Percentiles rank a stretch among this genome's conserved stretches.
phyloP scores from a whole-genome alignment of 2,888 invertebrate genomes.

The Pseudolycoriella hygida region DNA sequence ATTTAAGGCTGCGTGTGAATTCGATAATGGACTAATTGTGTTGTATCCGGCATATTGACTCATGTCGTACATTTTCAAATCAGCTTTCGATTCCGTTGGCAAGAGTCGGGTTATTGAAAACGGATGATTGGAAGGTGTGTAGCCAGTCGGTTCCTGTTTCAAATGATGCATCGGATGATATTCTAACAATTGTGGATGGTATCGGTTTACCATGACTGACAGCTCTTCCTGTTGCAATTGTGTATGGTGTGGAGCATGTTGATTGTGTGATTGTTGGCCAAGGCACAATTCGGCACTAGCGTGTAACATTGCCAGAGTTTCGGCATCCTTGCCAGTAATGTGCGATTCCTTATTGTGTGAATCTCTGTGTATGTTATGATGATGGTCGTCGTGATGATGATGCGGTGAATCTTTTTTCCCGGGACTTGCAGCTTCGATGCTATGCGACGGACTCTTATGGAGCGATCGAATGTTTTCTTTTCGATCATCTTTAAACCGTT shows the following conservation, averaged over 20 bases:
- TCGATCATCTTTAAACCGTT: conserved; percentile 95
- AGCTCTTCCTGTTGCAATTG: conserved; percentile 39
- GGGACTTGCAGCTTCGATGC: conserved; percentile 33
- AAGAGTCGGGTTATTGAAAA: conserved; percentile 89
- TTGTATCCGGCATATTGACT: conserved; percentile 44
- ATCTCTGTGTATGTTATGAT: conserved; percentile 18
- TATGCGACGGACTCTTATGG: conserved; percentile 44
- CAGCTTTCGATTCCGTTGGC: conserved; percentile 71
- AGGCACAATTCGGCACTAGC: conserved; percentile 41
- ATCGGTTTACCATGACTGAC: conserved; percentile 45
- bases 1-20: conserved; percentile 42
- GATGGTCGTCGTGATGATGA: conserved; percentile 34
- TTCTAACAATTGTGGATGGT: conserved; percentile 42
- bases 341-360: conserved; percentile 9
- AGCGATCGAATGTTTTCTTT: conserved; percentile 69
- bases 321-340: conserved; percentile 32
- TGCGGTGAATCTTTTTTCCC: conserved; percentile 40
- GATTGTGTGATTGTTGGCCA: conserved; percentile 35
- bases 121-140: conserved; percentile 74
- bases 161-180: conserved; percentile 47
- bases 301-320: conserved; percentile 56
- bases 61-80: conserved; percentile 86
- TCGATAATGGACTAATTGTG: conserved; percentile 40
- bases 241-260: conserved; percentile 29
- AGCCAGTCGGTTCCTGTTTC: conserved; percentile 60